Conservation (phyloP, 2,113 vertebrate species). For the Felis chaus region DNA sequence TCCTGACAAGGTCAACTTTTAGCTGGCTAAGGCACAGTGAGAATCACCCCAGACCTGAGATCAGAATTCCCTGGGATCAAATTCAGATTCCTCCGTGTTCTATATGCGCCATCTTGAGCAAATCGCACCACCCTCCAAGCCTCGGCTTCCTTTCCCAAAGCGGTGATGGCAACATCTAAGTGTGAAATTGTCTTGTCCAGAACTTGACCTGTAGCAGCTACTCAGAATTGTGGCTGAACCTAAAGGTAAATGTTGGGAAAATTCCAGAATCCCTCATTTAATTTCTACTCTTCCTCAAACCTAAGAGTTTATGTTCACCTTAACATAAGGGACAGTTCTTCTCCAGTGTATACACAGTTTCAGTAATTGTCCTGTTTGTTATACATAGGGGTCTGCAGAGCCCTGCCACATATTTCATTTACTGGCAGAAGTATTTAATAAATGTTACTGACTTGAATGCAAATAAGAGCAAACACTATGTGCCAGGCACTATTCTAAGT, state of each 20-base stretch:
- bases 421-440: constrained; percentile 11
- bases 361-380: background rate
- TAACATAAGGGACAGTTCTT: background rate
- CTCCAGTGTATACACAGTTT: too few relatives aligned
- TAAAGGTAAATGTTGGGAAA: background rate
- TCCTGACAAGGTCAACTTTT: background rate
- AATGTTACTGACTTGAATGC: constrained; percentile 34
- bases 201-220: background rate
- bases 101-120: background rate
- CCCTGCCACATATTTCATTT: background rate
- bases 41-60: background rate
- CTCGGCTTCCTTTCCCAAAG: background rate
- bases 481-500: background rate
- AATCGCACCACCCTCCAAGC: background rate
- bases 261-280: background rate
- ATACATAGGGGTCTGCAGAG: background rate
- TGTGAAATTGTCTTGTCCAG: background rate
- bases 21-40: background rate
- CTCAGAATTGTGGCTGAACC: background rate
- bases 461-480: background rate
- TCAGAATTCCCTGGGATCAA: background rate
- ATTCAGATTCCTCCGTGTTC: background rate
- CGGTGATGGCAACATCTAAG: background rate
- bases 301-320: background rate
- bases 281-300: background rate